Conservation (phyloP, 2,113 vertebrate species). For the Psettodes erumei region DNA sequence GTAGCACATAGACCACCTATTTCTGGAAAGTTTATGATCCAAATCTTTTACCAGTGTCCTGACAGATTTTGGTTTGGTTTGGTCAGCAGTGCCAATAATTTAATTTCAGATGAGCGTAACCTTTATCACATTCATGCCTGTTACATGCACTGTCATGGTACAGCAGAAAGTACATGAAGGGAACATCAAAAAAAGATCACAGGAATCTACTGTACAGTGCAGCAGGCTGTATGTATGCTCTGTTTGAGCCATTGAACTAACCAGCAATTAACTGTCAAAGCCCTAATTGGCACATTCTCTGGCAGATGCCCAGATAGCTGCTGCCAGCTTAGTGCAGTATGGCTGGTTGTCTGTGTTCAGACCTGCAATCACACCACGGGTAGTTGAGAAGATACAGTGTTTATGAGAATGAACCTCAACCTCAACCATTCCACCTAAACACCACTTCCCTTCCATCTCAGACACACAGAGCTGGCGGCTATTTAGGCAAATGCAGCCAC, state of each 20-base stretch:
- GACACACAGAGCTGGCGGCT: conserved; percentile 1
- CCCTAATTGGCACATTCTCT: conserved; percentile 65
- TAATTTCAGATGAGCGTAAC: too few species aligned
- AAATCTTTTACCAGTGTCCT: background rate
- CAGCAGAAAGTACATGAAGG: background rate
- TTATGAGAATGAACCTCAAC: conserved; percentile 13
- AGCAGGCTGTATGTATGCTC: conserved; percentile 27
- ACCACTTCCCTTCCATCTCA: conserved; percentile 8
- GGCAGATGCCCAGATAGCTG: conserved; percentile 51
- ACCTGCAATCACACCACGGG: conserved; percentile 63
- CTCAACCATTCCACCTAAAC: conserved; percentile 14
- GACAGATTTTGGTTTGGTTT: background rate
- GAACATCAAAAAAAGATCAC: background rate
- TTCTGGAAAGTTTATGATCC: background rate
- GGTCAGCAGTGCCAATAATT: background rate
- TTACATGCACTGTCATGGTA: background rate
- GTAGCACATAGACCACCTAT: background rate
- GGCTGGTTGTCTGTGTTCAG: conserved; percentile 35
- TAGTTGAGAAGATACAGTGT: conserved; percentile 13
- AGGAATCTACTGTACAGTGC: conserved; percentile 3
- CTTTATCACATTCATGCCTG: background rate
- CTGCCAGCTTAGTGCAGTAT: conserved; percentile 38
- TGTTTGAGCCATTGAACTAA: conserved; percentile 45
- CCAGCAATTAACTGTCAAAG: conserved; percentile 62
- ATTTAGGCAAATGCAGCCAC: background rate